Evolutionary conservation across 2,113 vertebrate genomes (phyloP), one percentile per base, ranked within the genome.

Genomic region (Erythrocercus mccallii): DNA sequence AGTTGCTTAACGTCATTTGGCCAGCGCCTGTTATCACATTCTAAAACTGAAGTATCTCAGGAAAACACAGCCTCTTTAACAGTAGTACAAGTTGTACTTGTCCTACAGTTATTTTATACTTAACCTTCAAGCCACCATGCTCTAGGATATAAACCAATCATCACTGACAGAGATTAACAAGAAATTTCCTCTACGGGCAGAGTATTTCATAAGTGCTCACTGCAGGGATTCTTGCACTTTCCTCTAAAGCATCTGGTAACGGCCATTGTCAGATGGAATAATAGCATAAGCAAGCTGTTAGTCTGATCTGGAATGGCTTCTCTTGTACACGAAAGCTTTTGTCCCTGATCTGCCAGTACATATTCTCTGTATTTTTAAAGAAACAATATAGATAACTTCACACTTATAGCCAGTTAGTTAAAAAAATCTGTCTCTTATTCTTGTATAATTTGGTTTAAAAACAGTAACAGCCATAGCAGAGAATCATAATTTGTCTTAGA

Each of bases 81-180:
- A 80, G 31, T 42, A 88, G 54, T 33, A 38, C 1, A 0, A 90
- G 44, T 48, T 5, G 6, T 82, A 76, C 48, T 64, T 44, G 40
- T 91, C 61, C 62, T 80, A 42, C 69, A 79, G 22, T 76, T 72
- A 90, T 85, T 94, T 93, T 80, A 58, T 42, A 72, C 66, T 93
- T 94, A 95, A 94, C 74, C 71, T 93, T 94, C 85, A 94, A 93
- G 72, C 38, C 54, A 86, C 77, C 71, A 25, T 70, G 90, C 86
- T 81, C 37, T 66, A 92, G 71, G 81, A 94, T 80, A 80, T 69
- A 92, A 96, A 95, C 74, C 87, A 96, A 84, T 95, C 93, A 91
- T 91, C 88, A 25, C 84, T 92, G 89, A 84, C 42, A 95, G 81
- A 76, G 87, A 95, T 96, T 95, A 95, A 91, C 62, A 95, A 89